phyloP scores from a whole-genome alignment of 2,113 vertebrate species.

The Heteronetta atricapilla region DNA sequence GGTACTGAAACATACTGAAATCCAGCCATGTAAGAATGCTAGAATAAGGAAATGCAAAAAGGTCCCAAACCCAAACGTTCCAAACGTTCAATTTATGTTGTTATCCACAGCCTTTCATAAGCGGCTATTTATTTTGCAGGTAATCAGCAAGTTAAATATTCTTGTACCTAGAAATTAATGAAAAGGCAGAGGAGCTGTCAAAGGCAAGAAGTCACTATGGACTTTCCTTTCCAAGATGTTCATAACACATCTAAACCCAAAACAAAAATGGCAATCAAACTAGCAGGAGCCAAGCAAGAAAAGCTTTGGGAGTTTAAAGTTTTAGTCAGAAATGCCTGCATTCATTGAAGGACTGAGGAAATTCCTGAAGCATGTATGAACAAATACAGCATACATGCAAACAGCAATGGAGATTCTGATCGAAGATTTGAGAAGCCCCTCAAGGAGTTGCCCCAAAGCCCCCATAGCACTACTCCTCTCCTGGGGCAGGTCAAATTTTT shows the following conservation, averaged over 20 bases:
- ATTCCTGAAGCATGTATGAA: neutral
- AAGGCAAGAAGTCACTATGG: neutral
- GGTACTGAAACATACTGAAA: neutral
- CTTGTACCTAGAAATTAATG: neutral
- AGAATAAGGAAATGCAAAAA: neutral
- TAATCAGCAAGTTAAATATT: neutral
- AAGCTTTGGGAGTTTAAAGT: neutral
- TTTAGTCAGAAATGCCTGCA: neutral
- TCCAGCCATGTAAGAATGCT: neutral
- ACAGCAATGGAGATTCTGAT: neutral
- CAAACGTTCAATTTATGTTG: neutral
- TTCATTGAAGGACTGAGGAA: neutral
- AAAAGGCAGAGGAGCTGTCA: neutral
- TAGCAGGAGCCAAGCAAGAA: neutral
- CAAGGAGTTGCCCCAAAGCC: neutral
- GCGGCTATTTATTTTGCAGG: neutral
- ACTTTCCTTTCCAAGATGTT: neutral
- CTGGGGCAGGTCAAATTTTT: neutral
- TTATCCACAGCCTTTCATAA: neutral
- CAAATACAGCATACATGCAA: neutral
- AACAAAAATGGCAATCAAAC: neutral
- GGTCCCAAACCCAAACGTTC: fast-evolving
- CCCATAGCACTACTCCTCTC: neutral
- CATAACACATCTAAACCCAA: neutral
- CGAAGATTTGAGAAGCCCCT: neutral